Base-by-base conservation (phyloP, 2,888 invertebrate species). In the Odontomyia ornata region DNA sequence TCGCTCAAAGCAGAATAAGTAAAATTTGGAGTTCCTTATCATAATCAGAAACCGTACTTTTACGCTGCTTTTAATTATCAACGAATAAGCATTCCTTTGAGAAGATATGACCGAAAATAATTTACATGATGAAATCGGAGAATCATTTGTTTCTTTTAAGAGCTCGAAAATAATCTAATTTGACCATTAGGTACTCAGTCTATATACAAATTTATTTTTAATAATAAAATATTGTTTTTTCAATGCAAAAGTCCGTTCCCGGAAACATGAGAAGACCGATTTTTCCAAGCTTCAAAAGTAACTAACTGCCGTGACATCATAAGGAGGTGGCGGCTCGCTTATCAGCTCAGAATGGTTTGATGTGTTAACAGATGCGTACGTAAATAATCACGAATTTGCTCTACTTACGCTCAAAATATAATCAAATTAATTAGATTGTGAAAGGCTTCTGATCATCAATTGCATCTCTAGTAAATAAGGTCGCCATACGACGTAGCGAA, bases 1-100 rank as follows among this genome's bases (percentile, higher is more conserved):
- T n/a, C n/a, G 25, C 9, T 64, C 64, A 30, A 64, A 60, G 21
- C 18, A 57, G 21, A 36, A 57, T 11, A 23, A 25, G 52, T 18
- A 73, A 73, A 73, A 43, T 47, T 57, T 30, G 64, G 67, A 75
- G 76, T 78, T 76, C 56, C 78, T 78, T 78, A 78, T 78, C 78
- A 77, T 62, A 57, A 69, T 47, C 46, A 30, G 36, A 67, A 27
- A 60, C 73, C 73, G 73, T 27, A n/a, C 60, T 52, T 57, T 47
- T 72, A 28, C 60, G 69, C 46, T 69, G 69, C 46, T 57, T 57
- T 76, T 76, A 78, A 76, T 78, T 76, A 78, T 78, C 72, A 78
- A 27, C 76, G 69, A 65, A 21, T 69, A 46, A 69, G 46, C 13
- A 47, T 30, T 18, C 13, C 15, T 15, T 23, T 46, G 46, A 25